phyloP scores from a whole-genome alignment of 2,113 vertebrate genomes.

The Argyrosomus japonicus region DNA sequence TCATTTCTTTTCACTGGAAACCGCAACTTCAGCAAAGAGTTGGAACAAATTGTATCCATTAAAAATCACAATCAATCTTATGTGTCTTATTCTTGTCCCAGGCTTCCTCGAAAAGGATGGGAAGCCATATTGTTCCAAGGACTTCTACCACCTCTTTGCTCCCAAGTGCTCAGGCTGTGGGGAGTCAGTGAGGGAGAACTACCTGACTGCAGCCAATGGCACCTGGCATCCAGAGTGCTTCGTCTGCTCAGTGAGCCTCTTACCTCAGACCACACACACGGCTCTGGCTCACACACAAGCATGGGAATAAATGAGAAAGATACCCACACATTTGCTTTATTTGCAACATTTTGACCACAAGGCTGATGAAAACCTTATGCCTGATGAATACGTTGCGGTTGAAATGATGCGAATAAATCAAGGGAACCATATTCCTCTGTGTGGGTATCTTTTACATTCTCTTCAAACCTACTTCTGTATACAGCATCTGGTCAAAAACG shows the following conservation, averaged over 20 bases:
- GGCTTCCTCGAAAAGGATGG: constrained; percentile 89
- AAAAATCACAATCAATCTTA: neutral
- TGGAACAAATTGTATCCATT: neutral
- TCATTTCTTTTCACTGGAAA: neutral
- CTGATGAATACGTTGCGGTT: constrained; percentile 61
- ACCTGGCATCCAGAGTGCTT: constrained; percentile 95
- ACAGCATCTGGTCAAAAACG: constrained; percentile 58
- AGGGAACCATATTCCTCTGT: constrained; percentile 52
- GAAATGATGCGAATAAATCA: constrained; percentile 76
- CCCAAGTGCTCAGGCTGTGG: constrained; percentile 92
- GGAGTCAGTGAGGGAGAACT: constrained; percentile 85
- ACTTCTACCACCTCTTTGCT: constrained; percentile 91
- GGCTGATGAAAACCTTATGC: constrained; percentile 74
- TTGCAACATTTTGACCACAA: constrained; percentile 67
- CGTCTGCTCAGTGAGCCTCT: constrained; percentile 89
- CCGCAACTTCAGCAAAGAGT: neutral
- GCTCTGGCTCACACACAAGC: constrained; percentile 41
- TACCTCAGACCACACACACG: constrained; percentile 65
- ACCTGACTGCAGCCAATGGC: constrained; percentile 89
- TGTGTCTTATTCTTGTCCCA: constrained; percentile 56
- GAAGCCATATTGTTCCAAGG: constrained; percentile 90
- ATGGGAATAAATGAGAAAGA: constrained; percentile 62
- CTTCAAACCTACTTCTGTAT: constrained; percentile 49
- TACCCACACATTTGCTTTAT: constrained; percentile 71
- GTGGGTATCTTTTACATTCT: constrained; percentile 60